These are phyloP conservation scores for Leptinotarsa juncta DNA, from an alignment of 2,888 invertebrate species.

Conservation along the genomic window DNA sequence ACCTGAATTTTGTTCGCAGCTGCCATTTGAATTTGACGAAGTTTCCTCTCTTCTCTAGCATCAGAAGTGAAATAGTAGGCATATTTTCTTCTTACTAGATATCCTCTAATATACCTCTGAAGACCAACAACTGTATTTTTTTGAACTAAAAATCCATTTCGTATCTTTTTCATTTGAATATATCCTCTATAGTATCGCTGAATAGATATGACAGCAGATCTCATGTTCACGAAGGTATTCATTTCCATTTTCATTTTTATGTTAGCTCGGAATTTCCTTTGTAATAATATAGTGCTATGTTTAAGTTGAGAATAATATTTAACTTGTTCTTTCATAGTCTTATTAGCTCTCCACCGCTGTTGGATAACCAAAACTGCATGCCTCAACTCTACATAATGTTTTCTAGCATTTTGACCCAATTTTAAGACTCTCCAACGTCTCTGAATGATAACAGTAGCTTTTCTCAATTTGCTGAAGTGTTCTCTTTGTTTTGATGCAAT, in stretches of 20 bases:
- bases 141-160: constrained; percentile 20
- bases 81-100: constrained; percentile 53
- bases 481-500: constrained; percentile 48
- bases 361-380: constrained; percentile 43
- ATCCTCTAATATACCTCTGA: constrained; percentile 61
- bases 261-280: constrained; percentile 62
- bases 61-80: constrained; percentile 50
- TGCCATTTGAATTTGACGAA: constrained; percentile 60
- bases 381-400: constrained; percentile 44
- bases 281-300: constrained; percentile 64
- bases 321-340: constrained; percentile 62
- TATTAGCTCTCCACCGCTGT: constrained; percentile 37
- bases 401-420: constrained; percentile 46
- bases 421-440: constrained; percentile 35
- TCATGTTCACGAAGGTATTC: constrained; percentile 24
- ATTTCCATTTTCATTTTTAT: constrained; percentile 40
- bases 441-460: constrained; percentile 44
- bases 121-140: constrained; percentile 52
- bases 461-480: constrained; percentile 43
- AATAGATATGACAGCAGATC: constrained; percentile 34
- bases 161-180: constrained; percentile 11
- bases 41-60: constrained; percentile 62
- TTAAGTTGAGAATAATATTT: constrained; percentile 61
- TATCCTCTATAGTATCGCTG: constrained; percentile 41
- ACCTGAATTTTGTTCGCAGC: constrained; percentile 77